Evolutionary conservation across 2,888 invertebrate genomes (phyloP), one percentile per base, ranked within the genome.

Genomic region (Meta bourneti): DNA sequence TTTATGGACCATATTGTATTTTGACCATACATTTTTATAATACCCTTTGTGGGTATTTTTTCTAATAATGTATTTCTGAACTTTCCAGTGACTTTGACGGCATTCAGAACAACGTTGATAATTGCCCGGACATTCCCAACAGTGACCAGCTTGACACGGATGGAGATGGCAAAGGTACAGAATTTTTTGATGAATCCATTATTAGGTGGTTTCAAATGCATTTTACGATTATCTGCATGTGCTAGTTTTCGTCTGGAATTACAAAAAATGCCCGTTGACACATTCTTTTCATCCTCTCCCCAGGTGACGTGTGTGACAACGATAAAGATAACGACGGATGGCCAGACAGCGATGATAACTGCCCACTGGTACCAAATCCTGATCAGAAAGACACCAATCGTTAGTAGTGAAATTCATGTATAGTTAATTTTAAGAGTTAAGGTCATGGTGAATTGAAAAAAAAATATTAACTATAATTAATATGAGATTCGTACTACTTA

Each of bases 141-240:
- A 96, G 97, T 70, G 97, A 98, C 94, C 99, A 99, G 94, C 95
- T 96, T 88, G 99, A 99, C 94, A 96, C 97, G 0, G 98, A 99
- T 94, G 95, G 95, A 79, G 98, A 98, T 95, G 97, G 97, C 95
- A 95, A 84, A 91, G 93, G 91, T 91, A 81, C 71, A 52, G 49
- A 6, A 11, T 51, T 49, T 77, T 77, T 16, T 16, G n/a, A 16
- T 82, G 19, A 20, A 20, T 13, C 20, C 19, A n/a, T 20, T 72
- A 0, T 72, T 34, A 11, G 2, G 69, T 69, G 69, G 16, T 69
- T 69, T 69, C 4, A 69, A 7, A 7, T 69, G 11, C 16, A 13
- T 69, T 2, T 69, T 2, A 4, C 11, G 4, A 4, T 16, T 6
- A 6, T 4, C 69, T 69, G 16, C 11, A 69, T 69, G 8, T 61